Base-by-base conservation (phyloP, 2,113 vertebrate genomes). In the Crotalus viridis region DNA sequence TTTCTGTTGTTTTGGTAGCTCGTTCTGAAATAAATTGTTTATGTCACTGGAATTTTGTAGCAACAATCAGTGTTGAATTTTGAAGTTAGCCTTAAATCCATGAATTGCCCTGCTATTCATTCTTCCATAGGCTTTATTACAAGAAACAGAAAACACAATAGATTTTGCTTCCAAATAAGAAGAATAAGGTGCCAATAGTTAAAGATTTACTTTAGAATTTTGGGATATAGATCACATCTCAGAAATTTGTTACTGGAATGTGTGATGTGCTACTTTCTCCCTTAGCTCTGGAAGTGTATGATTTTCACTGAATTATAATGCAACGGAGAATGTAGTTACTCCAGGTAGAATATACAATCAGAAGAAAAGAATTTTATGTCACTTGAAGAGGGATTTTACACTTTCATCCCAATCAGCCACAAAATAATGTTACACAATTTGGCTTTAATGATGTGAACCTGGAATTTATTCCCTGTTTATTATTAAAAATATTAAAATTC, bases 291-390 rank as follows among this genome's bases (percentile, higher is more conserved):
- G 39, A 94, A 86, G 91, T 57, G 24, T 74, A 90, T 39, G 64
- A 92, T 90, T 90, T 93, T 90, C 26, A 95, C 56, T 89, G 92
- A 51, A 94, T 96, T 56, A 56, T 43, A 22, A 51, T 22, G 10
- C n/a, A 39, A 15, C 28, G 39, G 21, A 89, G 56, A 61, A 89
- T 28, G 5, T 57, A 3, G 22, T 17, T 39, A 61, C 39, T 61
- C 12, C 12, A 39, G 56, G 56, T 89, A 24, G 22, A 61, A 28
- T 46, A 24, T 46, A 26, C 10, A 28, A 61, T 24, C 3, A 59
- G 56, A 89, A 26, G 56, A 59, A 89, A 24, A 89, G 39, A 1
- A 46, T 57, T 89, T 59, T 89, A 22, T 57, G 43, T 10, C 33
- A 89, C 55, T 39, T 43, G 39, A 46, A 57, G 12, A 89, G 22